Conservation (phyloP, 2,113 vertebrate species). For the Spheniscus mendiculus region DNA sequence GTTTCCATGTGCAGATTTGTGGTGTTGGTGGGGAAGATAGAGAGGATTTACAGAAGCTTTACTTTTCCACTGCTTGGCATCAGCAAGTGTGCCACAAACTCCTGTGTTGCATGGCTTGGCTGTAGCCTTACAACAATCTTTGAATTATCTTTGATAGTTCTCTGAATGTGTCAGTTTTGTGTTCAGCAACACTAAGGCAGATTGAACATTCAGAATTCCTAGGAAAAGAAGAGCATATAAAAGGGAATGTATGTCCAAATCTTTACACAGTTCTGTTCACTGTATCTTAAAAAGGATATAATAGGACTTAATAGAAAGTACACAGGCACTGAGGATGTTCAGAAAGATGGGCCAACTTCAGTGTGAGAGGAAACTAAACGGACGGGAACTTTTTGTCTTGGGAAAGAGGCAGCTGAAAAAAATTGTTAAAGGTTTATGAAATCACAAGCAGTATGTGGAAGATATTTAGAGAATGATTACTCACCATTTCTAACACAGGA, state of each 20-base stretch:
- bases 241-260: not conserved
- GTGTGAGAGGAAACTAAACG: not conserved
- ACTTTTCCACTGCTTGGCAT: not conserved
- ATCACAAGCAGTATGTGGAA: not conserved
- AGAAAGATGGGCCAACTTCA: not conserved
- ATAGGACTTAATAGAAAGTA: not conserved
- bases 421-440: not conserved
- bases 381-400: not conserved
- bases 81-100: not conserved
- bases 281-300: not conserved
- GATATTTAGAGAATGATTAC: not conserved
- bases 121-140: not conserved
- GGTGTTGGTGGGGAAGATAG: not conserved
- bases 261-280: not conserved
- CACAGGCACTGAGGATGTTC: not conserved
- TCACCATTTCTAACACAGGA: not conserved
- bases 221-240: not conserved
- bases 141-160: not conserved
- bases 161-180: not conserved
- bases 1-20: not conserved
- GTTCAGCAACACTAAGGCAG: not conserved
- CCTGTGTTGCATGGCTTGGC: not conserved
- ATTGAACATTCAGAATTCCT: not conserved
- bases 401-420: not conserved
- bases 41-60: not conserved